Conservation (phyloP, 2,888 invertebrate species). For the Gasteruption jaculator region DNA sequence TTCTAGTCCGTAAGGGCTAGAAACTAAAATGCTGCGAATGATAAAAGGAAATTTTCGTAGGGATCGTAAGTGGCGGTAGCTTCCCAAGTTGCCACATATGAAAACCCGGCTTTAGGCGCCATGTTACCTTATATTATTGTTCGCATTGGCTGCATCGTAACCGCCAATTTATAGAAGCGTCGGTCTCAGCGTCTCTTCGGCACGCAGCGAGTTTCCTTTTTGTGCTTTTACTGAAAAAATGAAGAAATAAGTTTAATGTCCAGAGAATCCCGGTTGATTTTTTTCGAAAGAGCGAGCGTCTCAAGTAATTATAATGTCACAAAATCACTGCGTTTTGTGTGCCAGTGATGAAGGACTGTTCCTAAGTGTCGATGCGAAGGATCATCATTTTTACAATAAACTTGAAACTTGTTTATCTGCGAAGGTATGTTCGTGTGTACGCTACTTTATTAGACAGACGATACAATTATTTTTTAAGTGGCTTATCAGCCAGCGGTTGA, state of each 20-base stretch:
- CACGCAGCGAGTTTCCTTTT: too few relatives aligned
- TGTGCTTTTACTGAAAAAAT: background rate
- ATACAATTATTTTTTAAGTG: too few relatives aligned
- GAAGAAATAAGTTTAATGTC: background rate
- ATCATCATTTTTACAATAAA: conserved; percentile 27
- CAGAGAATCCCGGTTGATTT: background rate
- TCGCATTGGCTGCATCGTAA: too few relatives aligned
- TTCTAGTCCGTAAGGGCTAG: too few relatives aligned
- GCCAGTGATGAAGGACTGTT: conserved; percentile 45
- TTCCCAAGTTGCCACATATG: too few relatives aligned
- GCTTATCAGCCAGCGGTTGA: too few relatives aligned
- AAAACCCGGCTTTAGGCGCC: too few relatives aligned
- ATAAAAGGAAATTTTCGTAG: too few relatives aligned
- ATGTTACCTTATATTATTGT: too few relatives aligned
- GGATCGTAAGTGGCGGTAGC: too few relatives aligned
- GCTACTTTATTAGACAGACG: background rate
- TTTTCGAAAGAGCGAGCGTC: background rate
- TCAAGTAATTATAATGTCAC: conserved; percentile 29
- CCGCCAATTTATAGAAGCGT: conserved; percentile 24
- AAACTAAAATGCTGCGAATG: too few relatives aligned
- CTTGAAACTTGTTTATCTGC: conserved; percentile 35
- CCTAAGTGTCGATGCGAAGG: conserved; percentile 37
- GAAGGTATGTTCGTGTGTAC: conserved; percentile 32
- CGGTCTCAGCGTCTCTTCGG: background rate
- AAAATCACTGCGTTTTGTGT: conserved; percentile 40